Base-by-base conservation (phyloP, 2,113 vertebrate genomes). In the Tragelaphus scriptus region DNA sequence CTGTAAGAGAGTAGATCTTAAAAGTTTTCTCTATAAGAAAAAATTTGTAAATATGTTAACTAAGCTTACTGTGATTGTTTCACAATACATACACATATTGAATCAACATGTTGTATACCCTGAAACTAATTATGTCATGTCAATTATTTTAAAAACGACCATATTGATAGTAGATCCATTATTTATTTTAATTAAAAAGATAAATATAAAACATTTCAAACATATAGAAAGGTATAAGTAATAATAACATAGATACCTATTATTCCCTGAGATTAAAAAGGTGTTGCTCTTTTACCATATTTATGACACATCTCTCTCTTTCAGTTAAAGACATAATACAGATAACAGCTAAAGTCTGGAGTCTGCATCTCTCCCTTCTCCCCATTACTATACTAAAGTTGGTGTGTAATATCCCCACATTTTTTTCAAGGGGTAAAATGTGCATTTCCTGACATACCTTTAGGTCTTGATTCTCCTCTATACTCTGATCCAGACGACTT, bases 401-500 rank as follows among this genome's bases (percentile, higher is more conserved):
- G 11, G 14, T 75, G 47, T 55, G 7, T 53, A 56, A 88, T 4
- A 59, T 49, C 77, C n/a, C 12, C 47, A 58, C 13, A 63, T 26
- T 90, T 82, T 79, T 88, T 86, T 75, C 40, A 30, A 92, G 91
- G 47, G 71, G 40, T 79, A 96, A 97, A 90, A 87, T 81, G 32
- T 36, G 8, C 23, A 96, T 23, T 47, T 68, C 53, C 56, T 85
- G 81, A 88, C 97, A 98, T 98, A 99, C 99, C 99, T 99, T 99
- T 30, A 99, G 98, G 58, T 99, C 99, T 97, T 99, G 99, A 96
- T 99, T 99, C 97, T 99, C 99, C 85, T 99, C 99, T 99, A 99
- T 98, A 32, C 99, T 99, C 98, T 99, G 99, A 98, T 99, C 99
- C 98, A 99, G 99, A 32, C 99, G 99, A 98, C 99, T 99, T 51